Percentiles rank a stretch among this genome's conserved stretches.
Conservation (phyloP, 1,140 invertebrate species). For the Ganaspis sp. region DNA sequence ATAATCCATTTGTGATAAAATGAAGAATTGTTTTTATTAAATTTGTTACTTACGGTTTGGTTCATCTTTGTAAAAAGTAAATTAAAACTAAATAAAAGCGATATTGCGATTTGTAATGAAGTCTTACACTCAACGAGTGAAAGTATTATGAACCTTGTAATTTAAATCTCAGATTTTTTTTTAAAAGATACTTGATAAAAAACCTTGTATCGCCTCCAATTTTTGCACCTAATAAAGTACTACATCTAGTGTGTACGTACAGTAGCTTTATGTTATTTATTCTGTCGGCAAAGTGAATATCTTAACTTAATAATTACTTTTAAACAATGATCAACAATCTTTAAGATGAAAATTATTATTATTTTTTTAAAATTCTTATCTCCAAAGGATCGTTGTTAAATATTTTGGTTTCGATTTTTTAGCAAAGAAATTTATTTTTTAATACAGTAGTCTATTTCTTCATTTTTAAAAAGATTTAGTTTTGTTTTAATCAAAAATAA, state of each 20-base stretch:
- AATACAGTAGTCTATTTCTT: too few relatives aligned
- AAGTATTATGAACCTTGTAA: slow-evolving; percentile 10
- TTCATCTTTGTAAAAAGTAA: not conserved
- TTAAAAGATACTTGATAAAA: not conserved
- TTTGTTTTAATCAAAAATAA: too few relatives aligned
- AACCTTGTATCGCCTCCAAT: not conserved
- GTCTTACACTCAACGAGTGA: not conserved
- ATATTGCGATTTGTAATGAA: not conserved
- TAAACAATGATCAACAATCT: too few relatives aligned
- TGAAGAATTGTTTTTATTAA: too few relatives aligned
- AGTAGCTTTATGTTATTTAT: slow-evolving; percentile 2
- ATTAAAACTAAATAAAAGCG: not conserved
- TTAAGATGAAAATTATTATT: too few relatives aligned
- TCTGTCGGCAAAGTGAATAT: slow-evolving; percentile 22
- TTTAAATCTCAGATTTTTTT: not conserved
- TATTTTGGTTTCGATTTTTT: too few relatives aligned
- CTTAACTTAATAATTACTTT: not conserved
- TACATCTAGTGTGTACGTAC: slow-evolving; percentile 1
- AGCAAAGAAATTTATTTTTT: too few relatives aligned
- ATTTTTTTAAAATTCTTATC: too few relatives aligned
- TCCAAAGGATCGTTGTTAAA: too few relatives aligned
- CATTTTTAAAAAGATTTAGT: too few relatives aligned
- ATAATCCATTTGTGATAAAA: too few relatives aligned
- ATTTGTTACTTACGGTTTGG: not conserved
- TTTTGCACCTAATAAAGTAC: not conserved